Evolutionary conservation across 2,797 vertebrate genomes (phyloP).

Genomic region (Sebastolobus alascanus): DNA sequence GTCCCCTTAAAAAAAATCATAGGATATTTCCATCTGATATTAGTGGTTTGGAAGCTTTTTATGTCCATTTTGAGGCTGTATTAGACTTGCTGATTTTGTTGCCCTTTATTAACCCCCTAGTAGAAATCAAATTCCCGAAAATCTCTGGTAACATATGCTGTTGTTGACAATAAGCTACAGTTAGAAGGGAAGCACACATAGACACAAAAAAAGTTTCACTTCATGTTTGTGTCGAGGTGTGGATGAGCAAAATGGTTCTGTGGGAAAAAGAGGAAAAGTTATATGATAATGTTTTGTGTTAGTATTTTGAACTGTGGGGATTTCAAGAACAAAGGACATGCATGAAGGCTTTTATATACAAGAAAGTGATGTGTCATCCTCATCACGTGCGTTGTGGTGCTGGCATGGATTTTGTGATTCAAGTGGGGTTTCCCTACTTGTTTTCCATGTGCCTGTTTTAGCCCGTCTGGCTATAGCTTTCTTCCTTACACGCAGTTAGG

Average conservation of each 20-base stretch:
- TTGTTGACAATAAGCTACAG: background rate
- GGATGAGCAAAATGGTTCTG: background rate
- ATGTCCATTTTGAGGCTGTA: background rate
- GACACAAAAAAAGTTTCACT: conserved; percentile 37
- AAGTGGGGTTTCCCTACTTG: conserved; percentile 64
- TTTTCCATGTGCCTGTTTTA: conserved; percentile 37
- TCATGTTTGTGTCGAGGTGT: conserved; percentile 34
- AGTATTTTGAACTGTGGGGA: background rate
- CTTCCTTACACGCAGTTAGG: conserved; percentile 1
- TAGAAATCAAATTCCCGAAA: background rate
- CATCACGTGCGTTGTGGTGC: background rate
- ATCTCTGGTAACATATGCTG: background rate
- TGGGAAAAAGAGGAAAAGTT: background rate
- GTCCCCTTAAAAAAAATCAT: background rate
- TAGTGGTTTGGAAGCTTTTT: background rate
- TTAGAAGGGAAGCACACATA: conserved; percentile 18
- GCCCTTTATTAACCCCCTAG: background rate
- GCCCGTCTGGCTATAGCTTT: background rate
- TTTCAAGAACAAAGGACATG: conserved; percentile 33
- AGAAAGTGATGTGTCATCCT: conserved; percentile 35
- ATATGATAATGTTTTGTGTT: conserved; percentile 7
- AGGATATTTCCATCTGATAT: background rate
- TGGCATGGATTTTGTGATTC: conserved; percentile 52
- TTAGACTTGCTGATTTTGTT: background rate
- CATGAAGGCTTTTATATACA: background rate